Evolutionary conservation across 2,113 vertebrate genomes (phyloP).

Genomic region (Clarias macrocephalus): DNA sequence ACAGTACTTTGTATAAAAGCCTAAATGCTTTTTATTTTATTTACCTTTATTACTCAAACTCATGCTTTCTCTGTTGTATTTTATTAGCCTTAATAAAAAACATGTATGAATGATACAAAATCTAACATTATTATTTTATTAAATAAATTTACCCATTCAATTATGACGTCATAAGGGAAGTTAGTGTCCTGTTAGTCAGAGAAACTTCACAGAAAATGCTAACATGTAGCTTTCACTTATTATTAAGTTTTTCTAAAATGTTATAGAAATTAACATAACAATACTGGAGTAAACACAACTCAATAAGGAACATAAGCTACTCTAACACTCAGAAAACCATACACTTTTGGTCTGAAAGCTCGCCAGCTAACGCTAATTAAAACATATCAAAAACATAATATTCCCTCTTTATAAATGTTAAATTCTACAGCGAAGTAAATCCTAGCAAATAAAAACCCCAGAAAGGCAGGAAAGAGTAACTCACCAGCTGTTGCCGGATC

Average conservation of each 20-base stretch:
- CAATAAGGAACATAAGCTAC: not conserved
- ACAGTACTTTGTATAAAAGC: not conserved
- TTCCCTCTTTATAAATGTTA: not conserved
- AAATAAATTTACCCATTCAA: not conserved
- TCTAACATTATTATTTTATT: not conserved
- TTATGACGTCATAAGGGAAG: not conserved
- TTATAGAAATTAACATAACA: not conserved
- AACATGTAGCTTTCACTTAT: not conserved
- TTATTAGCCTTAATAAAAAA: too few species aligned
- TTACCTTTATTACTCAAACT: not conserved
- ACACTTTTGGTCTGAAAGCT: conserved; percentile 2
- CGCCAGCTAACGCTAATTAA: not conserved
- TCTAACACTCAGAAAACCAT: not conserved
- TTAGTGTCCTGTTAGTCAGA: not conserved
- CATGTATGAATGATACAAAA: not conserved
- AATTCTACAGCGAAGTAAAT: not conserved
- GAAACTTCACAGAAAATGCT: not conserved
- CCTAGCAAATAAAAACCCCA: not conserved
- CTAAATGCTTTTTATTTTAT: not conserved
- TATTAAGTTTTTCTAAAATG: not conserved
- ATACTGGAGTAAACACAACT: not conserved
- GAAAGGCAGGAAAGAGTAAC: conserved; percentile 40
- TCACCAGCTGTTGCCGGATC: conserved; percentile 96
- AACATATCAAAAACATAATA: not conserved
- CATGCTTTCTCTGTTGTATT: not conserved